Conservation (phyloP, 2,797 vertebrate species). For the Ceyx erithaca region DNA sequence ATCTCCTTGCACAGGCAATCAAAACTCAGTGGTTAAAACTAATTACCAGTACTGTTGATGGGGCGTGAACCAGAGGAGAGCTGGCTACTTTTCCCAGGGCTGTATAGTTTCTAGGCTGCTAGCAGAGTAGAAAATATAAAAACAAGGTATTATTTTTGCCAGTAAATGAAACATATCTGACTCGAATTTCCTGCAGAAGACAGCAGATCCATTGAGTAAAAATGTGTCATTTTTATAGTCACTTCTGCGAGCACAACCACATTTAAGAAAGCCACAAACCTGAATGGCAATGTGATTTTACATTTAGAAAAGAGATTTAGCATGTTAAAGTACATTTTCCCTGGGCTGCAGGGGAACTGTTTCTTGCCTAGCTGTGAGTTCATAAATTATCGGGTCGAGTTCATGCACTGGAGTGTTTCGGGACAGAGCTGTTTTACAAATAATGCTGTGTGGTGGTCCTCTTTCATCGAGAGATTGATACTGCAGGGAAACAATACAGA, state of each 20-base stretch:
- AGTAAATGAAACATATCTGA: constrained; percentile 56
- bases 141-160: constrained; percentile 44
- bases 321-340: constrained; percentile 40
- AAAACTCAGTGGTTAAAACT: constrained; percentile 44
- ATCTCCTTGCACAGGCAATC: constrained; percentile 22
- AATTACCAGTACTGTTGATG: constrained; percentile 44
- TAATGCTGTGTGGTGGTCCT: not conserved
- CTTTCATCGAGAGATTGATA: constrained; percentile 7
- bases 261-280: constrained; percentile 53
- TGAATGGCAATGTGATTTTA: constrained; percentile 47
- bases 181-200: constrained; percentile 62
- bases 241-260: not conserved
- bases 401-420: constrained; percentile 49
- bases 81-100: constrained; percentile 19
- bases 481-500: constrained; percentile 1
- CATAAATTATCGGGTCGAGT: constrained; percentile 40
- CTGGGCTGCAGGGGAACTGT: constrained; percentile 1
- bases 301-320: constrained; percentile 56
- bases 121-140: constrained; percentile 37
- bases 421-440: constrained; percentile 56
- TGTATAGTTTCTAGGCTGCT: not conserved
- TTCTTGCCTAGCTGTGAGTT: constrained; percentile 63
- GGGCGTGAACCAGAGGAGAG: constrained; percentile 9
- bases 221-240: constrained; percentile 32
- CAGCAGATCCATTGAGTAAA: constrained; percentile 61